A percentile compares a stretch with the other conserved stretches of the same genome.
Evolutionary conservation across 2,888 invertebrate genomes (phyloP).

Genomic region (Agrilus cyanescens): DNA sequence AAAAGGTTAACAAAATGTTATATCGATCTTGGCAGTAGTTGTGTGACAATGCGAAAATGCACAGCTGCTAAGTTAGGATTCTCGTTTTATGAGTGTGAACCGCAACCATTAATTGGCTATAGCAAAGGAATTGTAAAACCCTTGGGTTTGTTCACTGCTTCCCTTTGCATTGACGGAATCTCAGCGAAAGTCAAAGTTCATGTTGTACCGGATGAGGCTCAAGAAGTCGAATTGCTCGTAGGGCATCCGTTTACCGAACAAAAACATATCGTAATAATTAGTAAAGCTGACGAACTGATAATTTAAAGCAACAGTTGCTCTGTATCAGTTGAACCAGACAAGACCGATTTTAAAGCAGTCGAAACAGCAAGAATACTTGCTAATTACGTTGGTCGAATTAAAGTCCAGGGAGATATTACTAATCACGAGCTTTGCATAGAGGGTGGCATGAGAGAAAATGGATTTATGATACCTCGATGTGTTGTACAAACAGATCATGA

Average conservation of each 20-base stretch:
- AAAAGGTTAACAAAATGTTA: conserved; percentile 3
- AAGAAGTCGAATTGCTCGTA: conserved; percentile 1
- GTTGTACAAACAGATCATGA: conserved; percentile 10
- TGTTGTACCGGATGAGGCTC: conserved; percentile 14
- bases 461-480: conserved; percentile 9
- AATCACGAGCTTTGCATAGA: neutral
- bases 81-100: conserved; percentile 6
- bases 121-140: conserved; percentile 12
- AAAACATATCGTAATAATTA: no score
- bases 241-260: no score
- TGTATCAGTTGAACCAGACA: no score
- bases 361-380: no score
- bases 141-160: conserved; percentile 3
- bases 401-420: neutral
- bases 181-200: conserved; percentile 9
- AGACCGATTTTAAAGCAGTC: no score
- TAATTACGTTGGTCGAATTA: neutral
- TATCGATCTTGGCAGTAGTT: conserved; percentile 6
- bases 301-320: no score
- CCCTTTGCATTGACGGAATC: conserved; percentile 2
- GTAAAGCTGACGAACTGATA: neutral
- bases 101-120: conserved; percentile 12
- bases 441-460: neutral
- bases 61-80: conserved; percentile 1
- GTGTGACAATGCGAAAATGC: conserved; percentile 5